Evolutionary conservation across 2,113 vertebrate species (phyloP).

Genomic region (Lucifuga dentata): DNA sequence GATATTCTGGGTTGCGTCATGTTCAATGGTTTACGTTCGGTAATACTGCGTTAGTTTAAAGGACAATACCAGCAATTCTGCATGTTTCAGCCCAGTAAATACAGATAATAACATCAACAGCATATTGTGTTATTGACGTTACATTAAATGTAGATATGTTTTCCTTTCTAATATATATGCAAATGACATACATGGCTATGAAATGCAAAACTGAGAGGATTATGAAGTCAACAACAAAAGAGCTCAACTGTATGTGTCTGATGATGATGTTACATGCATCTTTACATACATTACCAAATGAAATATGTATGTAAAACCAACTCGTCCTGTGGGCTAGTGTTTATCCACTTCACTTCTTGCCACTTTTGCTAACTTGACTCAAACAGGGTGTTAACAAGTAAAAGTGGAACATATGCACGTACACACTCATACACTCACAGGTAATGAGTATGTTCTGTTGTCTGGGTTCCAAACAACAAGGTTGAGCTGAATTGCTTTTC

Average conservation of each 20-base stretch:
- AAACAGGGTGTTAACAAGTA: conserved; percentile 1
- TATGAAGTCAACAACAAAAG: conserved; percentile 25
- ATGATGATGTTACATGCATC: conserved; percentile 42
- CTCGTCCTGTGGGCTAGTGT: too few species aligned
- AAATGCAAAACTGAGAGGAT: conserved; percentile 16
- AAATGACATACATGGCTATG: neutral
- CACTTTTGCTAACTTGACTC: conserved; percentile 8
- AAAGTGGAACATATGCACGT: conserved; percentile 1
- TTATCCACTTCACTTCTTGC: conserved; percentile 29
- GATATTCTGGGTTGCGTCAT: too few species aligned
- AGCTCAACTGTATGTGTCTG: conserved; percentile 4
- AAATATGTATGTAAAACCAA: too few species aligned
- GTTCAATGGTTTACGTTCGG: too few species aligned
- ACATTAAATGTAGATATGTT: too few species aligned
- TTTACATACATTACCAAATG: conserved; percentile 36
- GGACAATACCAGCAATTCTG: too few species aligned
- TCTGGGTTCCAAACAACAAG: conserved; percentile 20
- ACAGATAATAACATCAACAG: too few species aligned
- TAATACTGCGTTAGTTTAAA: too few species aligned
- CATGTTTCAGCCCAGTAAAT: too few species aligned
- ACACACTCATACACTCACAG: neutral
- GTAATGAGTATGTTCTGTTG: conserved; percentile 4
- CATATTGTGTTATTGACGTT: too few species aligned
- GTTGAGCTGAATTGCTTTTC: conserved; percentile 59
- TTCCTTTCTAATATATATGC: neutral